Evolutionary conservation across 2,888 invertebrate genomes (phyloP).

Genomic region (Eueremaeus valkanovi): DNA sequence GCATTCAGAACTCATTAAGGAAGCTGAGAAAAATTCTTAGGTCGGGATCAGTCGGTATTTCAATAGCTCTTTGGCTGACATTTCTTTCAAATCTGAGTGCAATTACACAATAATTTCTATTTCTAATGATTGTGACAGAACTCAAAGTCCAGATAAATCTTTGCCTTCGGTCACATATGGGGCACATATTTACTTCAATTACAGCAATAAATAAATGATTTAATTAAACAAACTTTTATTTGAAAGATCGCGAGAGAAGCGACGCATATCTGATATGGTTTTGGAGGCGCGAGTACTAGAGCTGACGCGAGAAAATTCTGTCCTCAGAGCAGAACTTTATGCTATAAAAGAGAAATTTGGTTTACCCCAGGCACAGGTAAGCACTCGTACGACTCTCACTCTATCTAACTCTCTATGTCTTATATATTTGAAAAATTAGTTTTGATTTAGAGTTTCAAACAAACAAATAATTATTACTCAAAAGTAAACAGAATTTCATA

Average conservation of each 20-base stretch:
- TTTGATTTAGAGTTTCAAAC: no score
- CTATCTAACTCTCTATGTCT: not conserved
- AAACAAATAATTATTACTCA: not conserved
- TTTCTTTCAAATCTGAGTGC: no score
- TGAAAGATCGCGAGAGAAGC: slow-evolving; percentile 77
- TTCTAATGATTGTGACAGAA: no score
- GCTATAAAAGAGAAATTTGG: slow-evolving; percentile 90
- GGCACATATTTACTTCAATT: no score
- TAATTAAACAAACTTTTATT: not conserved
- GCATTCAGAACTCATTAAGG: no score
- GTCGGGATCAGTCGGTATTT: no score
- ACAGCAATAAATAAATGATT: not conserved
- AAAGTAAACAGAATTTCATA: not conserved
- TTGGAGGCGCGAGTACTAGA: slow-evolving; percentile 89
- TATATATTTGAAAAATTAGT: not conserved
- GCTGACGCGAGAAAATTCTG: slow-evolving; percentile 90
- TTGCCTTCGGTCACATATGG: no score
- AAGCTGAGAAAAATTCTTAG: no score
- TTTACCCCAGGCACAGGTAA: slow-evolving; percentile 63
- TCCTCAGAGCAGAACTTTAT: slow-evolving; percentile 83
- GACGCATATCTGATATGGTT: slow-evolving; percentile 93
- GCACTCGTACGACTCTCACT: not conserved
- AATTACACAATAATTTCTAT: no score
- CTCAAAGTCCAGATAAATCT: no score
- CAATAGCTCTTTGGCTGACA: no score